Evolutionary conservation across 2,888 invertebrate genomes (phyloP).

Genomic region (Dinocampus coccinellae): DNA sequence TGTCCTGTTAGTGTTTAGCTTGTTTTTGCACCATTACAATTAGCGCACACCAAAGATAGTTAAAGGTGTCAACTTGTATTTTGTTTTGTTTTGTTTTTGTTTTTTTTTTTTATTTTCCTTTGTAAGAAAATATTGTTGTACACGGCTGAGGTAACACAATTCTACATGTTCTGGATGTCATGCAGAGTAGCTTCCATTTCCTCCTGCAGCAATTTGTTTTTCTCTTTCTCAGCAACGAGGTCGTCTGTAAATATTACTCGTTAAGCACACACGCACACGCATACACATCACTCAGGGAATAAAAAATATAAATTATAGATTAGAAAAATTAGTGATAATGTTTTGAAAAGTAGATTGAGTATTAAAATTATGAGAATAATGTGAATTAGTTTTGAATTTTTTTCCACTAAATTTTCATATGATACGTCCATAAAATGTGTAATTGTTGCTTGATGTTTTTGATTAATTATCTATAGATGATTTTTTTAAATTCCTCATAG

Average conservation of each 20-base stretch:
- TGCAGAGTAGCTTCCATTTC: slow-evolving; percentile 99
- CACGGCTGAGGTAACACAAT: slow-evolving; percentile 48
- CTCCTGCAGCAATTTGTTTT: slow-evolving; percentile 95
- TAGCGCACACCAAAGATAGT: slow-evolving; percentile 9
- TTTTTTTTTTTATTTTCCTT: slow-evolving; percentile 38
- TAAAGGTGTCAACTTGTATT: slow-evolving; percentile 18
- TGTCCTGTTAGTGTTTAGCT: slow-evolving; percentile 13
- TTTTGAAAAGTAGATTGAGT: not conserved
- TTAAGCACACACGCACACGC: slow-evolving; percentile 62
- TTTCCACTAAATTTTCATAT: not conserved
- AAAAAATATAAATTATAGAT: slow-evolving; percentile 43
- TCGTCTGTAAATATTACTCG: slow-evolving; percentile 84
- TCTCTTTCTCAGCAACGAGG: slow-evolving; percentile 92
- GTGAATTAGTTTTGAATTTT: not conserved
- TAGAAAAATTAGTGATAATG: slow-evolving; percentile 35
- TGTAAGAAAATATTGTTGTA: slow-evolving; percentile 37
- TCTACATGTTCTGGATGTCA: slow-evolving; percentile 99
- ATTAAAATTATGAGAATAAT: not conserved
- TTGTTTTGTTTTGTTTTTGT: no score
- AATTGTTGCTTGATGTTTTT: not conserved
- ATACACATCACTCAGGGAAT: slow-evolving; percentile 38
- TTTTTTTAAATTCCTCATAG: not conserved
- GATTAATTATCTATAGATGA: not conserved
- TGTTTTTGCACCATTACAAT: slow-evolving; percentile 19
- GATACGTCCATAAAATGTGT: not conserved